phyloP scores from a whole-genome alignment of 2,113 vertebrate species.

The Charina bottae region DNA sequence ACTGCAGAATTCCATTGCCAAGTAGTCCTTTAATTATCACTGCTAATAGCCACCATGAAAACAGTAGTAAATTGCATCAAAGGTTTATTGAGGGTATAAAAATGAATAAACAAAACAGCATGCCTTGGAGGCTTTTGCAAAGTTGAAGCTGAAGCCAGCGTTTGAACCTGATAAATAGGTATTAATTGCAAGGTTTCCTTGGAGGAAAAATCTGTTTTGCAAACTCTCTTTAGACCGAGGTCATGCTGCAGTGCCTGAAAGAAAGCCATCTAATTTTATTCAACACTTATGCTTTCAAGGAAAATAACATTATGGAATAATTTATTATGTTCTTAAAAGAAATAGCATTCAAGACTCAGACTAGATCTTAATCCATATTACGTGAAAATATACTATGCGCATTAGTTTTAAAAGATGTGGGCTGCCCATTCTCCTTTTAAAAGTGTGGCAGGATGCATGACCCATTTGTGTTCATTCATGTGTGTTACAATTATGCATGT shows the following conservation, averaged over 20 bases:
- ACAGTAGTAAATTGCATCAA: constrained; percentile 37
- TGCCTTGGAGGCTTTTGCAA: constrained; percentile 20
- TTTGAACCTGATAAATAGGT: constrained; percentile 30
- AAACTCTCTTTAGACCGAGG: constrained; percentile 13
- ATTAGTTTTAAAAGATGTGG: neutral
- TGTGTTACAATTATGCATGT: neutral
- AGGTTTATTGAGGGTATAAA: constrained; percentile 37
- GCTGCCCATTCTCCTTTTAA: neutral
- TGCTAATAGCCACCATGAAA: constrained; percentile 43
- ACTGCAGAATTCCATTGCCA: constrained; percentile 30
- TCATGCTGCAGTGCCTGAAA: neutral
- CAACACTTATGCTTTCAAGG: neutral
- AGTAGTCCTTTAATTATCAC: constrained; percentile 36
- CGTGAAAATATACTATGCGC: neutral
- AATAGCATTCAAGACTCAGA: neutral
- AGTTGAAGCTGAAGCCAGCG: constrained; percentile 7
- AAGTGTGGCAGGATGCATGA: neutral
- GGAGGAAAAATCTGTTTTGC: constrained; percentile 17
- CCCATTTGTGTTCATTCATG: neutral
- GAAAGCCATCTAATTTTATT: constrained; percentile 1
- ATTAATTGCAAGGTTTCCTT: constrained; percentile 40
- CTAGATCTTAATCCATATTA: neutral
- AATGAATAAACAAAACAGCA: constrained; percentile 31
- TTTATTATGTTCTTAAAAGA: neutral
- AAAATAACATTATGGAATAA: neutral